These are phyloP conservation scores for Homarus gammarus DNA, from an alignment of 2,888 invertebrate species.

Conservation along the genomic window DNA sequence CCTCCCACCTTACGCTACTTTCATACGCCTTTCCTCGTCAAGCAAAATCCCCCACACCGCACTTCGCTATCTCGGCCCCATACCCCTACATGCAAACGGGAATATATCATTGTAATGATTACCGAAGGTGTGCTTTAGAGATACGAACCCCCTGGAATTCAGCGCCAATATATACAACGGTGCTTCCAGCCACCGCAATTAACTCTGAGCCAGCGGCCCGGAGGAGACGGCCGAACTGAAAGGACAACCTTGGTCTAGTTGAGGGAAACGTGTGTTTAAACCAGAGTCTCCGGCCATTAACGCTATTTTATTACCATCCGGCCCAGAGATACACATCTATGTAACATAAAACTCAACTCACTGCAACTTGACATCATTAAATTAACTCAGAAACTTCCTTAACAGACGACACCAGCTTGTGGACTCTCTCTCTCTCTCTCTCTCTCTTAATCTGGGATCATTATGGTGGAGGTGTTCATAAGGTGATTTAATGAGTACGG, in stretches of 20 bases:
- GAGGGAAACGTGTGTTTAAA: background rate
- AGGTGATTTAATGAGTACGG: no score
- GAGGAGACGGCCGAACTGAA: constrained; percentile 1
- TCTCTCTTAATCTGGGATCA: background rate
- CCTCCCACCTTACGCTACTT: background rate
- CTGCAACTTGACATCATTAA: background rate
- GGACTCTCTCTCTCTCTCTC: background rate
- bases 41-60: background rate
- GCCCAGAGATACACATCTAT: background rate
- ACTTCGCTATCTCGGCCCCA: background rate
- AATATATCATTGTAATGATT: background rate
- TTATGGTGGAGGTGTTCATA: no score
- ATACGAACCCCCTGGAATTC: background rate
- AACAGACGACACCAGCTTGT: background rate
- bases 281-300: constrained; percentile 4
- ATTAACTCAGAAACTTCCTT: background rate
- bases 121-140: no score
- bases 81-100: background rate
- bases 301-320: background rate
- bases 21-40: background rate
- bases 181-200: background rate
- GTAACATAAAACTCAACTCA: background rate
- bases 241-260: constrained; percentile 33
- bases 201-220: background rate
- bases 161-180: background rate